These are phyloP conservation scores for Panagrolaimus sp. DNA, from an alignment of 1,140 invertebrate species.

Conservation along the genomic window DNA sequence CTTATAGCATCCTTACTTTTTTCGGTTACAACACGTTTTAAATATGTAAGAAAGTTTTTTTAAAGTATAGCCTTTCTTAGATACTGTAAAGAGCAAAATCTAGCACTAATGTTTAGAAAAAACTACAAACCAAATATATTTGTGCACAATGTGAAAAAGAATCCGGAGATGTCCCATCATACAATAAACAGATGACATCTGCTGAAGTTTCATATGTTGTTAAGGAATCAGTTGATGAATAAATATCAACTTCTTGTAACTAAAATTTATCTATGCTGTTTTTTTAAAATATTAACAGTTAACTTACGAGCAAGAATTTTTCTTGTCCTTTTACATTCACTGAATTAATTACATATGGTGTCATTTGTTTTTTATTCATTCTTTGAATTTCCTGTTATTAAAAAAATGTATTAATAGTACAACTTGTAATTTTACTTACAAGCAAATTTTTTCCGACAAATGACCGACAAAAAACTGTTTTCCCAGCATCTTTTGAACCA, in stretches of 20 bases:
- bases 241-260: conserved; percentile 70
- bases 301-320: conserved; percentile 47
- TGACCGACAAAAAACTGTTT: conserved; percentile 85
- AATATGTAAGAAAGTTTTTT: no score
- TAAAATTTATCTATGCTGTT: conserved; percentile 43
- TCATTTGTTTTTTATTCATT: conserved; percentile 37
- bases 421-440: conserved; percentile 8
- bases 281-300: neutral
- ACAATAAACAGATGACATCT: conserved; percentile 97
- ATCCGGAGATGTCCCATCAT: conserved; percentile 80
- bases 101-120: no score
- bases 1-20: no score
- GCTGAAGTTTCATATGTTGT: conserved; percentile 84
- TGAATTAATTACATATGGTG: conserved; percentile 50
- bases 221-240: conserved; percentile 76
- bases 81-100: no score
- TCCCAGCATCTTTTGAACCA: conserved; percentile 82
- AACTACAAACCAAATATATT: conserved; percentile 73
- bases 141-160: conserved; percentile 94
- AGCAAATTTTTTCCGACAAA: conserved; percentile 65
- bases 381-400: conserved; percentile 33
- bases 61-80: no score
- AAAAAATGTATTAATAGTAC: neutral
- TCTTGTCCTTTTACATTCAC: conserved; percentile 48
- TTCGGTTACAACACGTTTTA: no score